Percentiles rank a stretch among this genome's conserved stretches.
phyloP scores from a whole-genome alignment of 1,140 invertebrate species.

The Drosophila neocordata region DNA sequence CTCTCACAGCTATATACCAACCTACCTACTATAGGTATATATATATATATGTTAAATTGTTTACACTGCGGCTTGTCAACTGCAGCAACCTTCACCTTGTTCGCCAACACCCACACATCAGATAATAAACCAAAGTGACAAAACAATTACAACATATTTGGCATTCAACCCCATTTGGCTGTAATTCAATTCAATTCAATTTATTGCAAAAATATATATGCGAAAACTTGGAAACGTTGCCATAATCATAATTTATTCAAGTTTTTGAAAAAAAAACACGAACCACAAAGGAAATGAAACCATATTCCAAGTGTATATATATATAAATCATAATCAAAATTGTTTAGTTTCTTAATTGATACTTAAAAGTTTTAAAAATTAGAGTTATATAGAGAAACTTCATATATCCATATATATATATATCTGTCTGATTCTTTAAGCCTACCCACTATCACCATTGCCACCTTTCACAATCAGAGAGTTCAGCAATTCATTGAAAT shows the following conservation, averaged over 20 bases:
- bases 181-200: neutral
- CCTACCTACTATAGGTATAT: too few species aligned
- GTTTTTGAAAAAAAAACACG: too few species aligned
- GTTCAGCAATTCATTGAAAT: slow-evolving; percentile 11
- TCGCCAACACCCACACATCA: slow-evolving; percentile 32
- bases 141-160: slow-evolving; percentile 42
- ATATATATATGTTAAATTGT: neutral
- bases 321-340: too few species aligned
- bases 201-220: neutral
- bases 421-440: neutral
- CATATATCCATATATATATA: neutral
- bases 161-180: neutral
- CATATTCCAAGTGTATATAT: too few species aligned
- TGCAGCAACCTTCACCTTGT: slow-evolving; percentile 78
- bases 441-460: neutral
- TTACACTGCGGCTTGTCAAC: slow-evolving; percentile 61
- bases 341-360: too few species aligned
- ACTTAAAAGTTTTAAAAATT: too few species aligned
- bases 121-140: slow-evolving; percentile 27
- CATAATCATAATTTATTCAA: too few species aligned
- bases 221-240: too few species aligned
- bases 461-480: neutral
- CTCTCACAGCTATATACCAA: too few species aligned
- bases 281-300: too few species aligned
- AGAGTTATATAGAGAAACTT: too few species aligned